Evolutionary conservation across 1,140 invertebrate genomes (phyloP), one percentile per base, ranked within the genome.

Genomic region (Neuroterus valhalla): DNA sequence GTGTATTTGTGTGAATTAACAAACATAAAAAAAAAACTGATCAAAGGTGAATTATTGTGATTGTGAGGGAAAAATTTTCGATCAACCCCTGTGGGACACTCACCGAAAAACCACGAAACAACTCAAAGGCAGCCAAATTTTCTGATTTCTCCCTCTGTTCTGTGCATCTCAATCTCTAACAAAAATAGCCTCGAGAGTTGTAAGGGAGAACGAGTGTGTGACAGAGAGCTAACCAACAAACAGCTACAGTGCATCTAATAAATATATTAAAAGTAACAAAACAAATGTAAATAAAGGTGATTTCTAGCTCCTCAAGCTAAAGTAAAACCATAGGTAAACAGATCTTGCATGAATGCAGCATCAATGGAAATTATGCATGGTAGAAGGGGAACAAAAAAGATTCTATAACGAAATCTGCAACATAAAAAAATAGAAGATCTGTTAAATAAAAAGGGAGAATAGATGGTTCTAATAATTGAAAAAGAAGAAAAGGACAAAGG

Each of bases 201-300:
- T 82, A 85, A 85, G 84, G 81, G 89, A 89, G 88, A 88, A 85
- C 84, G 88, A 89, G 87, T 86, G 84, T 86, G 85, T 88, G 87
- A 89, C 86, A 89, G 88, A 89, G 88, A 89, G 86, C 85, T 89
- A 90, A 89, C 85, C 88, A 89, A 89, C 85, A 90, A 87, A 90
- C 89, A 90, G 89, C 88, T 90, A 90, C 89, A 90, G 89, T 89
- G 88, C 88, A 90, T 90, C 88, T 90, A 90, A 89, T 86, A 90
- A 90, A 89, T 89, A 89, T 86, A 89, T 86, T 89, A 89, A 89
- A 84, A 89, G 88, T 83, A 89, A 89, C 81, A 87, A 89, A 89
- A 89, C 87, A 89, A 87, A 89, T 85, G 89, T 88, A 89, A 89
- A 89, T 85, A 87, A 89, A 88, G 79, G 72, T 75, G 15, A 81